These are phyloP conservation scores for Lithobates pipiens DNA, from an alignment of 2,797 vertebrate genomes.

Conservation along the genomic window DNA sequence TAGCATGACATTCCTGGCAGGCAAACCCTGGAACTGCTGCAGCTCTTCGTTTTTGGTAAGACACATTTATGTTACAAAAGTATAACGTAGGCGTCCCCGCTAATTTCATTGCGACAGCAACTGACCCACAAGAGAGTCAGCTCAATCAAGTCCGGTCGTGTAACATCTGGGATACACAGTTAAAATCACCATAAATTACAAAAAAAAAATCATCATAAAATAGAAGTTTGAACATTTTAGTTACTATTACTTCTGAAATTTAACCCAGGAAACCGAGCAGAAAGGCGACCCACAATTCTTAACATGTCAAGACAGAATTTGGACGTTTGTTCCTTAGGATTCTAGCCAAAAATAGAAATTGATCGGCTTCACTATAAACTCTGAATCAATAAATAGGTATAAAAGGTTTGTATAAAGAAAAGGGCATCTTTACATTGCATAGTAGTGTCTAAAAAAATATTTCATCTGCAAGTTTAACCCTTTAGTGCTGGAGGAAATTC, in stretches of 20 bases:
- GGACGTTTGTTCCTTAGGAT: neutral
- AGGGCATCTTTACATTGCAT: constrained; percentile 60
- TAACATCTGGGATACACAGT: neutral
- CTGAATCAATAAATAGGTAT: constrained; percentile 59
- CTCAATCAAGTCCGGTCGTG: neutral
- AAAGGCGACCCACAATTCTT: neutral
- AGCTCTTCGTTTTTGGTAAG: neutral
- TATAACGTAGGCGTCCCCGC: neutral
- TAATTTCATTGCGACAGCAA: neutral
- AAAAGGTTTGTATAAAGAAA: constrained; percentile 56
- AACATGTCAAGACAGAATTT: neutral
- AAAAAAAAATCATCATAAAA: constrained; percentile 39
- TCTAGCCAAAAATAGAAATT: neutral
- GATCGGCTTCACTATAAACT: constrained; percentile 35
- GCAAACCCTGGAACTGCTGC: neutral
- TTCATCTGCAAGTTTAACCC: constrained; percentile 35
- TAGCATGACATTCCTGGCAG: constrained; percentile 4
- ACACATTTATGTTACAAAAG: neutral
- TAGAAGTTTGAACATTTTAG: neutral
- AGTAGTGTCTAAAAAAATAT: constrained; percentile 61
- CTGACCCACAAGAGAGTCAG: neutral
- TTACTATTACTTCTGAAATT: constrained; percentile 17
- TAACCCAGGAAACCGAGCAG: neutral
- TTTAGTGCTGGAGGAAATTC: neutral
- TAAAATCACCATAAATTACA: constrained; percentile 9